phyloP scores from a whole-genome alignment of 1,140 invertebrate species.

The Megalonaias nervosa region DNA sequence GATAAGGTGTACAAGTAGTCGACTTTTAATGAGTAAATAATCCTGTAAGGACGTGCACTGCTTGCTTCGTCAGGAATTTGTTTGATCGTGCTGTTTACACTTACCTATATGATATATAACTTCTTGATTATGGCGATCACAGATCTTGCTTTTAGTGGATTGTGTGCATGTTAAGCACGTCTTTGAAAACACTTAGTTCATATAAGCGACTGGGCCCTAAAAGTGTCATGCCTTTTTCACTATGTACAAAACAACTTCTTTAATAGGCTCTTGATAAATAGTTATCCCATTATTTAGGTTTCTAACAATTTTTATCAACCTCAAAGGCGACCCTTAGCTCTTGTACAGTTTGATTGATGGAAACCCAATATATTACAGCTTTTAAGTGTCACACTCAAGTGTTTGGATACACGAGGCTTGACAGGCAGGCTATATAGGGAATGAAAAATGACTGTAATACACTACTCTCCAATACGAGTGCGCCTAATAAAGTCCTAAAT shows the following conservation, averaged over 20 bases:
- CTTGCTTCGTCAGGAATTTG: too few relatives aligned
- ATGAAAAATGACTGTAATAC: slow-evolving; percentile 37
- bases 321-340: slow-evolving; percentile 30
- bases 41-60: too few relatives aligned
- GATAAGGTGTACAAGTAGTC: too few relatives aligned
- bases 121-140: too few relatives aligned
- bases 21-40: too few relatives aligned
- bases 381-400: slow-evolving; percentile 30
- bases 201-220: slow-evolving; percentile 3
- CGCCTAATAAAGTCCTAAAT: slow-evolving; percentile 26
- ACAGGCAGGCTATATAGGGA: slow-evolving; percentile 17
- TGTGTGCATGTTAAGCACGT: too few relatives aligned
- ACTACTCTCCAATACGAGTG: slow-evolving; percentile 11
- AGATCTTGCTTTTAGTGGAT: too few relatives aligned
- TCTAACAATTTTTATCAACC: slow-evolving; percentile 38
- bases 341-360: slow-evolving; percentile 37
- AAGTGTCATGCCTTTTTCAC: slow-evolving; percentile 33
- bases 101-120: too few relatives aligned
- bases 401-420: slow-evolving; percentile 31
- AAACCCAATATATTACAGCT: slow-evolving; percentile 33
- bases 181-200: too few relatives aligned
- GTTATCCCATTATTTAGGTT: slow-evolving; percentile 36
- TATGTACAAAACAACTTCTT: slow-evolving; percentile 25
- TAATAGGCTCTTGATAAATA: slow-evolving; percentile 28
- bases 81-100: too few relatives aligned